phyloP scores from a whole-genome alignment of 2,888 invertebrate species.

The Eulithis prunata region DNA sequence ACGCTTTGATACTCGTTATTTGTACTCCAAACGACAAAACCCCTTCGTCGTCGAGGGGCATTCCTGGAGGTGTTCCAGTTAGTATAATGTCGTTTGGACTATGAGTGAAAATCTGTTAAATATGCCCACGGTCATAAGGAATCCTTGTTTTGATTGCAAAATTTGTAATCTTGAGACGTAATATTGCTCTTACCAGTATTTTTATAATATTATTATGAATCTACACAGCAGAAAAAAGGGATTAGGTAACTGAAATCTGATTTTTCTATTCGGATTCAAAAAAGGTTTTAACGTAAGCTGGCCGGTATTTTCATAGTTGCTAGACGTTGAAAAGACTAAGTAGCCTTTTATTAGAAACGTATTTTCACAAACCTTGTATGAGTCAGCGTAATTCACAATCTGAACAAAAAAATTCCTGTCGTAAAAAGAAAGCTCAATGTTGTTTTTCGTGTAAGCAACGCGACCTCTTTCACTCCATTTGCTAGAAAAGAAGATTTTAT shows the following conservation, averaged over 20 bases:
- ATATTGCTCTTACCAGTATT: too few relatives aligned
- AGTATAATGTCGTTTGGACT: conserved; percentile 71
- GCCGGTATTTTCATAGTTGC: too few relatives aligned
- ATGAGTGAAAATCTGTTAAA: conserved; percentile 69
- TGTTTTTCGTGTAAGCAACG: conserved; percentile 57
- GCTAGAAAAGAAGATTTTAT: conserved; percentile 50
- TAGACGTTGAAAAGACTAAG: too few relatives aligned
- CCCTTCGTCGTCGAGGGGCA: conserved; percentile 59
- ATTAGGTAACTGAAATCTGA: too few relatives aligned
- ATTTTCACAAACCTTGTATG: conserved; percentile 60
- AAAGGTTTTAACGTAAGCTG: too few relatives aligned
- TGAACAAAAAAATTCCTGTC: conserved; percentile 72
- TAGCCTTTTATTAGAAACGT: conserved; percentile 26
- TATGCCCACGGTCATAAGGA: too few relatives aligned
- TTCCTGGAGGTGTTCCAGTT: conserved; percentile 56
- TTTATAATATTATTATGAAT: too few relatives aligned
- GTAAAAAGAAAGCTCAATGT: conserved; percentile 69
- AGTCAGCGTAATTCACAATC: conserved; percentile 64
- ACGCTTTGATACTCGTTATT: conserved; percentile 69
- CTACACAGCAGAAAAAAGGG: too few relatives aligned
- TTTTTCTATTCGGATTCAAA: too few relatives aligned
- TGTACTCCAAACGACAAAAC: conserved; percentile 66
- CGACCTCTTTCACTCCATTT: conserved; percentile 55
- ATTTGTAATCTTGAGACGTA: too few relatives aligned
- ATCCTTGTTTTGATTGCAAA: too few relatives aligned